phyloP scores from a whole-genome alignment of 2,113 vertebrate genomes.

The Aspiorhynchus laticeps region DNA sequence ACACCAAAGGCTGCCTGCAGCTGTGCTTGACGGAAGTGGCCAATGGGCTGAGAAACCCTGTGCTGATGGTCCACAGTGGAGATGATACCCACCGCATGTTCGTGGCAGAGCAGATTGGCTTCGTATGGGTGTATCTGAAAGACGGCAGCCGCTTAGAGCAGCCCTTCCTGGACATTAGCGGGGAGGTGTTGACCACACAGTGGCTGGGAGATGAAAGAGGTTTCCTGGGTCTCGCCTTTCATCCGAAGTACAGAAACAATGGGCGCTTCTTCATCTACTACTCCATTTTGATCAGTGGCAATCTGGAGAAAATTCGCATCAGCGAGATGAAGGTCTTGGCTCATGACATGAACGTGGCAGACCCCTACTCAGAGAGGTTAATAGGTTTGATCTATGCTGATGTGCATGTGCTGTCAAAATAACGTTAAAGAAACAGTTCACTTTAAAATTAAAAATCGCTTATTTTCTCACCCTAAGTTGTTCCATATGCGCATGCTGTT shows the following conservation, averaged over 20 bases:
- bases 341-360: slow-evolving; percentile 79
- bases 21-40: slow-evolving; percentile 83
- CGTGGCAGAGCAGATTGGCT: slow-evolving; percentile 81
- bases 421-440: background rate
- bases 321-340: slow-evolving; percentile 81
- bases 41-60: slow-evolving; percentile 80
- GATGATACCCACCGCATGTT: slow-evolving; percentile 82
- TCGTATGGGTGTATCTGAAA: slow-evolving; percentile 82
- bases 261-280: slow-evolving; percentile 86
- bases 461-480: background rate
- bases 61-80: slow-evolving; percentile 77
- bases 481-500: background rate
- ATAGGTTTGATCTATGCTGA: background rate
- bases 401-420: background rate
- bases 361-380: slow-evolving; percentile 83
- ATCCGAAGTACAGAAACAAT: slow-evolving; percentile 78
- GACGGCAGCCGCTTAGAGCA: slow-evolving; percentile 78
- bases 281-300: slow-evolving; percentile 71
- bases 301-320: slow-evolving; percentile 80
- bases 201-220: slow-evolving; percentile 86
- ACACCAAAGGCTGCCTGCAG: slow-evolving; percentile 78
- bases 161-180: slow-evolving; percentile 84
- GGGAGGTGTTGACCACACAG: slow-evolving; percentile 75
- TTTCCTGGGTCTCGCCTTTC: slow-evolving; percentile 85
- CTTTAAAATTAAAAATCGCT: background rate